Evolutionary conservation across 2,797 vertebrate species (phyloP).

Genomic region (Oreochromis grahami): DNA sequence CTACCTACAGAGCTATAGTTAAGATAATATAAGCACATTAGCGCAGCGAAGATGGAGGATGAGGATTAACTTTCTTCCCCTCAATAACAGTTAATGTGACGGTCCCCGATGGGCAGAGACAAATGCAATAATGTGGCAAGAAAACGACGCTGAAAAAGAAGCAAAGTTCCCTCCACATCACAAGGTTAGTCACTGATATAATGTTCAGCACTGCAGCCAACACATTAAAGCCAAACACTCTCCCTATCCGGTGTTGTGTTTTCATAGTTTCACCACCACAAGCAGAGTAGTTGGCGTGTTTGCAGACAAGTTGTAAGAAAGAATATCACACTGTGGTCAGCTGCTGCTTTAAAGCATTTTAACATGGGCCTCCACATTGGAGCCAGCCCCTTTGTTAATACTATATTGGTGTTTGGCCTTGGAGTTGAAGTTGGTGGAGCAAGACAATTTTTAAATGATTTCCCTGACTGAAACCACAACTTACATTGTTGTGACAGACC

Average conservation of each 20-base stretch:
- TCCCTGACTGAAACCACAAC: background rate
- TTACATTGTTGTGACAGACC: background rate
- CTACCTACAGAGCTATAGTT: background rate
- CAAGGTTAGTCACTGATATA: background rate
- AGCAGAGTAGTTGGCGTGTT: background rate
- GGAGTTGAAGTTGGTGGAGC: background rate
- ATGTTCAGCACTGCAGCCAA: background rate
- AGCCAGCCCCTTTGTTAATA: background rate
- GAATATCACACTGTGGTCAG: background rate
- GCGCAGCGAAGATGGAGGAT: background rate
- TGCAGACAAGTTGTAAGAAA: background rate
- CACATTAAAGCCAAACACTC: background rate
- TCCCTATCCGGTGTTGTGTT: background rate
- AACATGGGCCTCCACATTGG: background rate
- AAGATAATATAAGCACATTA: background rate
- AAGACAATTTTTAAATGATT: background rate
- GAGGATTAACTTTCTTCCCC: background rate
- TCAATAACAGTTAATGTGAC: background rate
- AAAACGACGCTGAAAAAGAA: background rate
- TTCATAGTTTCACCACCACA: background rate
- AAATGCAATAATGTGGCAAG: background rate
- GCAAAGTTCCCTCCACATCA: background rate
- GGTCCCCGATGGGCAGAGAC: background rate
- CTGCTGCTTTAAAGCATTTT: background rate
- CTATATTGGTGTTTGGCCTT: background rate